Conservation (phyloP, 2,888 invertebrate species). For the Pinctada fucata region DNA sequence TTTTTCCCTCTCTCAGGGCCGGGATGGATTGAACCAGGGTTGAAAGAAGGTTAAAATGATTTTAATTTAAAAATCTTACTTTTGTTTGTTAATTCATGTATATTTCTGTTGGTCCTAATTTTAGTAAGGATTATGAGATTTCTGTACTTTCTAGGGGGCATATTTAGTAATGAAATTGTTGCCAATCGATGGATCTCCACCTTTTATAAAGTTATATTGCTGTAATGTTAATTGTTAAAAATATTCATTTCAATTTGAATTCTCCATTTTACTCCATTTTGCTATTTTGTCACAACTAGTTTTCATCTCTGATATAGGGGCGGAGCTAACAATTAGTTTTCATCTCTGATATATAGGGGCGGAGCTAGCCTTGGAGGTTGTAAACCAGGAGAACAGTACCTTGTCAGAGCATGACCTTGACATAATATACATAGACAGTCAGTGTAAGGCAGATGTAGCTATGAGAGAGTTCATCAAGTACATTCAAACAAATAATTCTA, state of each 20-base stretch:
- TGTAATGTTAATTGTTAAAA: no score
- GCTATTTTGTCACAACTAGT: no score
- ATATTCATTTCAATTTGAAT: no score
- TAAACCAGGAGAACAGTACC: constrained; percentile 81
- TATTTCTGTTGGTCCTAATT: no score
- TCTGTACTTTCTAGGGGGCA: no score
- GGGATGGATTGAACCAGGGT: constrained; percentile 81
- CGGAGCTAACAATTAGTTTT: not conserved
- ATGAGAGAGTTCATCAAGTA: constrained; percentile 87
- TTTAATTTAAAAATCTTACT: no score
- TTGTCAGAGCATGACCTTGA: constrained; percentile 82
- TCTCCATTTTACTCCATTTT: no score
- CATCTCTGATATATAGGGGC: constrained; percentile 80
- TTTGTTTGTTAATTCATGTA: no score
- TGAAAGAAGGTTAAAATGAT: constrained; percentile 78
- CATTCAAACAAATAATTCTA: constrained; percentile 80
- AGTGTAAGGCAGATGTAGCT: constrained; percentile 85
- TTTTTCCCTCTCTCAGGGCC: constrained; percentile 84
- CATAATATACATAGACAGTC: constrained; percentile 82
- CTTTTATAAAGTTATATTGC: no score
- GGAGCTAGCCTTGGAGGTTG: constrained; percentile 81
- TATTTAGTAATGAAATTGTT: no score
- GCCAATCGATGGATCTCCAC: no score
- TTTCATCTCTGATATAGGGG: not conserved
- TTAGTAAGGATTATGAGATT: no score